Conservation (phyloP, 1,140 invertebrate species). For the Zophobas atratus region DNA sequence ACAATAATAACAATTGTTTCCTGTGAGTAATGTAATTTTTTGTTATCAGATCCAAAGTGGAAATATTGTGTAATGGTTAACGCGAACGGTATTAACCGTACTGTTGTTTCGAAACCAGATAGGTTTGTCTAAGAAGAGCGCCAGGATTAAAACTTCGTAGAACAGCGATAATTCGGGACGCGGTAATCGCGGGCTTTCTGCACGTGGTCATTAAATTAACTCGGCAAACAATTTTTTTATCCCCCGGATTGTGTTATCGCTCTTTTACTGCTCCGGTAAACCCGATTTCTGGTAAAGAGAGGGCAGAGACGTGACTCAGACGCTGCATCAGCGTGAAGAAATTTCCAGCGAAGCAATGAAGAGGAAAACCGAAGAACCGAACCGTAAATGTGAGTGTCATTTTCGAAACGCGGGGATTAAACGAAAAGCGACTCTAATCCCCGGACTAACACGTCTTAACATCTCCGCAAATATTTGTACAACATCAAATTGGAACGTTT, state of each 20-base stretch:
- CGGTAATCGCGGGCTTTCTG: constrained; percentile 22
- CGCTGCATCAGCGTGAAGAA: neutral
- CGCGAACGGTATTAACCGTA: neutral
- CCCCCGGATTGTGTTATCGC: constrained; percentile 11
- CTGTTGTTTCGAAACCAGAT: too few relatives aligned
- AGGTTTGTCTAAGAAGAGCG: too few relatives aligned
- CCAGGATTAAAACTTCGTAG: constrained; percentile 16
- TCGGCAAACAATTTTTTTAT: neutral
- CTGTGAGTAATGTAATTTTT: constrained; percentile 30
- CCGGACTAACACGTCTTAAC: neutral
- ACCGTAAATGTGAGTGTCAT: constrained; percentile 9
- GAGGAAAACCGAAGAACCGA: constrained; percentile 1
- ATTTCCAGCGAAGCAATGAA: neutral
- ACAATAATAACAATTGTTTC: constrained; percentile 19
- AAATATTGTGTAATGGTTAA: constrained; percentile 15
- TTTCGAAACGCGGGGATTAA: constrained; percentile 3
- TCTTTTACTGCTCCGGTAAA: neutral
- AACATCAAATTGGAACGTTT: neutral
- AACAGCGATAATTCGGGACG: neutral
- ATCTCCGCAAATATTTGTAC: neutral
- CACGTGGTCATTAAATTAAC: constrained; percentile 15
- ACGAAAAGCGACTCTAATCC: neutral
- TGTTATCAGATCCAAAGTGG: constrained; percentile 10
- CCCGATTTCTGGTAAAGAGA: neutral
- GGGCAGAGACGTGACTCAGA: neutral